These are phyloP conservation scores for Eulacestoma nigropectus DNA, from an alignment of 2,113 vertebrate species.

Conservation along the genomic window DNA sequence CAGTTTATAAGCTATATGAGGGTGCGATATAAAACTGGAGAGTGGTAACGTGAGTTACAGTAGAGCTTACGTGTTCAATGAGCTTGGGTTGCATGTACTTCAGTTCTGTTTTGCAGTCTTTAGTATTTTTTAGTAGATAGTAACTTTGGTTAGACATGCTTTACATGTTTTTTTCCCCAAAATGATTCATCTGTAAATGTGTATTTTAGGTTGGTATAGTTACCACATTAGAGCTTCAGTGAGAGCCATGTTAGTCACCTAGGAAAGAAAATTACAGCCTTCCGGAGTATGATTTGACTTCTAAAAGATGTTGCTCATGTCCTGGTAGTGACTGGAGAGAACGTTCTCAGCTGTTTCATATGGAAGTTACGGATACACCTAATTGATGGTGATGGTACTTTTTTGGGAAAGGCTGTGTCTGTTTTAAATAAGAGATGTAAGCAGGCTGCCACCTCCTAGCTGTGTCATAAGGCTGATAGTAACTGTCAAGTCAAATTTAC, in stretches of 20 bases:
- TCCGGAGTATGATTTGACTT: background rate
- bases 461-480: background rate
- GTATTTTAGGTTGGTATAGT: background rate
- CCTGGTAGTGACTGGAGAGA: background rate
- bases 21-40: rapidly evolving
- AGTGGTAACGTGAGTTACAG: background rate
- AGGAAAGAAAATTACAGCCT: background rate
- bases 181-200: background rate
- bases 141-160: background rate
- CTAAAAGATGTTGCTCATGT: background rate
- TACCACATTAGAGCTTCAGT: background rate
- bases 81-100: background rate
- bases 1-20: background rate
- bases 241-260: background rate
- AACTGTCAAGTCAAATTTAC: background rate
- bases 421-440: background rate
- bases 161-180: background rate
- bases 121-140: background rate
- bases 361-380: background rate
- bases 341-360: background rate
- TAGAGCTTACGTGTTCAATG: background rate
- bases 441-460: background rate
- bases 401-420: background rate
- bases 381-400: background rate
- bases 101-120: background rate